phyloP scores from a whole-genome alignment of 2,113 vertebrate species.

The Emydura subglobosa region DNA sequence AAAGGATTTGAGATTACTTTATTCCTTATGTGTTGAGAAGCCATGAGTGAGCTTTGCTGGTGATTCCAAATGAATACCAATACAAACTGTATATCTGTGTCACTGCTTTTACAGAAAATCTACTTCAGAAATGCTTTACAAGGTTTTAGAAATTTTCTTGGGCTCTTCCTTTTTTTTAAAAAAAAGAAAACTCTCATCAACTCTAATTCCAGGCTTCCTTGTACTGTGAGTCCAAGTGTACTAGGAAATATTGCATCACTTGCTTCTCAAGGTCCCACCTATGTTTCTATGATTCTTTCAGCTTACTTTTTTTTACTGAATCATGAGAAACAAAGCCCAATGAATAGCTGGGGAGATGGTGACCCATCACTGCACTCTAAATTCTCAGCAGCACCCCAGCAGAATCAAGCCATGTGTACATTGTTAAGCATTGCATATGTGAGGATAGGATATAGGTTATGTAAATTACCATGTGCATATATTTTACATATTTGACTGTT shows the following conservation, averaged over 20 bases:
- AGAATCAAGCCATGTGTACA: background rate
- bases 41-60: background rate
- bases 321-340: background rate
- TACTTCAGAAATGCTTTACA: background rate
- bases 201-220: background rate
- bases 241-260: background rate
- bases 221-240: background rate
- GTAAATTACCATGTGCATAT: background rate
- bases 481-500: background rate
- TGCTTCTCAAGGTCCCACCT: background rate
- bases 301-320: background rate
- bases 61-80: background rate
- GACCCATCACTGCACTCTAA: background rate
- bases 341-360: background rate
- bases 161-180: background rate
- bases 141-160: background rate
- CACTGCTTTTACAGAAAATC: background rate
- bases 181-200: background rate
- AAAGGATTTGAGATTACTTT: conserved; percentile 3
- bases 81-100: background rate
- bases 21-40: conserved; percentile 3
- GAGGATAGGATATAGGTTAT: accelerated
- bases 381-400: background rate
- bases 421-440: background rate
- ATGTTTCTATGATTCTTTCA: background rate